Conservation (phyloP, 2,888 invertebrate genomes). For the Trichogramma dendrolimi region DNA sequence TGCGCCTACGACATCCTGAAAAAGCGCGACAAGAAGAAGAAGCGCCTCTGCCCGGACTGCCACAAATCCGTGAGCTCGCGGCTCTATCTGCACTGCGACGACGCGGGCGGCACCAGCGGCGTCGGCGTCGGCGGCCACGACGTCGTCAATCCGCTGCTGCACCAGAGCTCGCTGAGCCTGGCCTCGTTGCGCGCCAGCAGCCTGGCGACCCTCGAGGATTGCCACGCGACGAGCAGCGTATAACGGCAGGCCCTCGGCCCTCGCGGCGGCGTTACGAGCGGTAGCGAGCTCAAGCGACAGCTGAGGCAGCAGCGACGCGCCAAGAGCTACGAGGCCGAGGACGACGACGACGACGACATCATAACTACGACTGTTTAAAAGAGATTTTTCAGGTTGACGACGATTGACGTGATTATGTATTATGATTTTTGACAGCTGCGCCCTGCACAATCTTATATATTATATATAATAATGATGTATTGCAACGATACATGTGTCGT, state of each 20-base stretch:
- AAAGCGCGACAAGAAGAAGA: conserved; percentile 62
- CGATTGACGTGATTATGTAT: no score
- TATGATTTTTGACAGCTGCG: no score
- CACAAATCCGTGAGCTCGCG: conserved; percentile 66
- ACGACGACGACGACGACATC: no score
- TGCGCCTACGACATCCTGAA: conserved; percentile 67
- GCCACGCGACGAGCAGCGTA: conserved; percentile 51
- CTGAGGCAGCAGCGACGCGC: no score
- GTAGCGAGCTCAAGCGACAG: no score
- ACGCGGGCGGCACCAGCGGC: no score
- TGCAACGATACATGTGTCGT: no score
- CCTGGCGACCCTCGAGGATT: conserved; percentile 49
- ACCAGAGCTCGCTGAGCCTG: conserved; percentile 52
- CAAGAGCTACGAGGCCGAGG: no score
- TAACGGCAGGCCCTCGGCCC: conserved; percentile 30
- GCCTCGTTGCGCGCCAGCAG: conserved; percentile 51
- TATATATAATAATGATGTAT: no score
- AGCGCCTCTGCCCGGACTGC: conserved; percentile 68
- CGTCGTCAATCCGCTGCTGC: conserved; percentile 44
- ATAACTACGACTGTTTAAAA: no score
- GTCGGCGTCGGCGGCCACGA: conserved; percentile 22
- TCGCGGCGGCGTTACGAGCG: not conserved
- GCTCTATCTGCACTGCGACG: conserved; percentile 57
- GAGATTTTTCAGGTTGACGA: no score
- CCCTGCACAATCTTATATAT: no score